Conservation (phyloP, 2,113 vertebrate genomes). For the Ailurus styani region DNA sequence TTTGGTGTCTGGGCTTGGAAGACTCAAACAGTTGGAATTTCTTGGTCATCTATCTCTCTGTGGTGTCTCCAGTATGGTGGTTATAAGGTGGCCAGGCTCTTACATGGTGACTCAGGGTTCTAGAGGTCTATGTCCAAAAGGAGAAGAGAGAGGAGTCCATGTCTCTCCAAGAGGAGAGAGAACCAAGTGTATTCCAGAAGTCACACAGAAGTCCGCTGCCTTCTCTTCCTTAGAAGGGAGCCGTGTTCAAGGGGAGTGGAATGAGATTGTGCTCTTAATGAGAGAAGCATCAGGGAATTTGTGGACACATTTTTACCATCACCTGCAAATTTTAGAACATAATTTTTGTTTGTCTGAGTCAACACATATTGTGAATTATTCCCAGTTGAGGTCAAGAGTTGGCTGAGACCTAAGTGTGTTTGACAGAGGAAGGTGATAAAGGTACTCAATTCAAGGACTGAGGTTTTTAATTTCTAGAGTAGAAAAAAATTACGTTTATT, state of each 20-base stretch:
- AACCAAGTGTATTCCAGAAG: not conserved
- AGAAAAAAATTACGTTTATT: not conserved
- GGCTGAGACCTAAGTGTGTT: not conserved
- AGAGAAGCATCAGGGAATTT: not conserved
- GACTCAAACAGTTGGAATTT: not conserved
- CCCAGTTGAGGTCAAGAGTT: not conserved
- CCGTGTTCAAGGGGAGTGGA: not conserved
- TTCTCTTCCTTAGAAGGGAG: not conserved
- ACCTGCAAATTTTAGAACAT: not conserved
- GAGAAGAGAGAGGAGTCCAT: not conserved
- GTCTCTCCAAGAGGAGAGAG: not conserved
- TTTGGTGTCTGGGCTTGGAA: not conserved
- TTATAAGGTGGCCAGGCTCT: not conserved
- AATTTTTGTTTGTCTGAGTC: not conserved
- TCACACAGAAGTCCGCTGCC: not conserved
- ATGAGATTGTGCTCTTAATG: not conserved
- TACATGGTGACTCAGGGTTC: not conserved
- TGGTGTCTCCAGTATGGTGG: not conserved
- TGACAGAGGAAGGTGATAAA: not conserved
- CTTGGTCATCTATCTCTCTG: not conserved
- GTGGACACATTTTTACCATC: not conserved
- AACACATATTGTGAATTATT: not conserved
- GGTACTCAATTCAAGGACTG: not conserved
- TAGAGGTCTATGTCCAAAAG: not conserved
- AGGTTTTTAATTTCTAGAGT: not conserved